Evolutionary conservation across 2,797 vertebrate genomes (phyloP).

Genomic region (Leucoraja ocellata): DNA sequence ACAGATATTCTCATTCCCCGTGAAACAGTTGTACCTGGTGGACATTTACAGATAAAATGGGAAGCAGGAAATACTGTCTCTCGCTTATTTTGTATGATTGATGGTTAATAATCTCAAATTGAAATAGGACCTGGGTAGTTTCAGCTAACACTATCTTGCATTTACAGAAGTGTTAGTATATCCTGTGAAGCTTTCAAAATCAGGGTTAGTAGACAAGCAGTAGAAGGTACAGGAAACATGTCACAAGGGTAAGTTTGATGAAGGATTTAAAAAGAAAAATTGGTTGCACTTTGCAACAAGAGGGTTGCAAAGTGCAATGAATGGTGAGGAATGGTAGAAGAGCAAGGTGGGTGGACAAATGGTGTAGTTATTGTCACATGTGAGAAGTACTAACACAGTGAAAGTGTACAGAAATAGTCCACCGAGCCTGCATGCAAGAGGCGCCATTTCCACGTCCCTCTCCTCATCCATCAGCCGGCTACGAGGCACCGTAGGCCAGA

Average conservation of each 20-base stretch:
- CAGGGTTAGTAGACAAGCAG: not conserved
- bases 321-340: not conserved
- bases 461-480: no score
- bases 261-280: not conserved
- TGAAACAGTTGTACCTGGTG: not conserved
- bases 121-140: not conserved
- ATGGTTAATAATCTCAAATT: not conserved
- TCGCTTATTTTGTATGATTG: not conserved
- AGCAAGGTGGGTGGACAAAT: not conserved
- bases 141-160: not conserved
- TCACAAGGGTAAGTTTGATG: not conserved
- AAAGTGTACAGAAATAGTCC: no score
- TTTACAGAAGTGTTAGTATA: not conserved
- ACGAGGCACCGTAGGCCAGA: no score
- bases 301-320: not conserved
- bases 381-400: no score
- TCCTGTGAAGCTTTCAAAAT: not conserved
- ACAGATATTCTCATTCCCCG: not conserved
- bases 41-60: not conserved
- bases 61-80: not conserved
- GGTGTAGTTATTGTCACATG: no score
- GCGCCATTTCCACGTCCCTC: no score
- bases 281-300: not conserved
- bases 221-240: not conserved
- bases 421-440: no score